These are phyloP conservation scores for Neocloeon triangulifer DNA, from an alignment of 1,140 invertebrate species.

Conservation along the genomic window DNA sequence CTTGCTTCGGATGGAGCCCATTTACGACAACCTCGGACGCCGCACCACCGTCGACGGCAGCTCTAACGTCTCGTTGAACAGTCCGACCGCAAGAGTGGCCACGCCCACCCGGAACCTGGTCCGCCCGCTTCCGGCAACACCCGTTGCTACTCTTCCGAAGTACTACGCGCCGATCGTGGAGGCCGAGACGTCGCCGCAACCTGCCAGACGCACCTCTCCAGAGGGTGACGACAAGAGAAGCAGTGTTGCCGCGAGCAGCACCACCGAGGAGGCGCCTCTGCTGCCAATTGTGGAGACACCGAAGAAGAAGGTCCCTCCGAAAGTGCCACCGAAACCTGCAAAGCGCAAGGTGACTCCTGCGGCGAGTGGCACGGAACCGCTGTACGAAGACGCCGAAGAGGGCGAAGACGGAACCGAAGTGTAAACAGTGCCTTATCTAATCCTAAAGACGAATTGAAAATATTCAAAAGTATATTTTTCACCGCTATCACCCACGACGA, in stretches of 20 bases:
- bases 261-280: background rate
- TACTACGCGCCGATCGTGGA: slow-evolving; percentile 39
- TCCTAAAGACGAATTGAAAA: no score
- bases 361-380: slow-evolving; percentile 22
- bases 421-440: slow-evolving; percentile 21
- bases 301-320: slow-evolving; percentile 41
- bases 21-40: slow-evolving; percentile 63
- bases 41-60: slow-evolving; percentile 68
- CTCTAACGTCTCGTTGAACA: slow-evolving; percentile 47
- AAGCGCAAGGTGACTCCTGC: slow-evolving; percentile 29
- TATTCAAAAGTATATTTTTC: no score
- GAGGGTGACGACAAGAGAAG: slow-evolving; percentile 11
- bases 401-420: slow-evolving; percentile 71
- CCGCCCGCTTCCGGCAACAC: slow-evolving; percentile 19
- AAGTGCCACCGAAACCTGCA: slow-evolving; percentile 58
- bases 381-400: slow-evolving; percentile 48
- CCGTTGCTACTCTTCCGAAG: slow-evolving; percentile 24
- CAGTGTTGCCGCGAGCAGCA: background rate
- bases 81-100: slow-evolving; percentile 15
- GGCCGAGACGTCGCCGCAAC: slow-evolving; percentile 23
- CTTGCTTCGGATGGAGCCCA: slow-evolving; percentile 30
- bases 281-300: background rate
- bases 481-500: no score
- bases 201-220: slow-evolving; percentile 18
- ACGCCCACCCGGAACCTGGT: slow-evolving; percentile 11